phyloP scores from a whole-genome alignment of 2,113 vertebrate genomes.

The Halichoerus grypus region DNA sequence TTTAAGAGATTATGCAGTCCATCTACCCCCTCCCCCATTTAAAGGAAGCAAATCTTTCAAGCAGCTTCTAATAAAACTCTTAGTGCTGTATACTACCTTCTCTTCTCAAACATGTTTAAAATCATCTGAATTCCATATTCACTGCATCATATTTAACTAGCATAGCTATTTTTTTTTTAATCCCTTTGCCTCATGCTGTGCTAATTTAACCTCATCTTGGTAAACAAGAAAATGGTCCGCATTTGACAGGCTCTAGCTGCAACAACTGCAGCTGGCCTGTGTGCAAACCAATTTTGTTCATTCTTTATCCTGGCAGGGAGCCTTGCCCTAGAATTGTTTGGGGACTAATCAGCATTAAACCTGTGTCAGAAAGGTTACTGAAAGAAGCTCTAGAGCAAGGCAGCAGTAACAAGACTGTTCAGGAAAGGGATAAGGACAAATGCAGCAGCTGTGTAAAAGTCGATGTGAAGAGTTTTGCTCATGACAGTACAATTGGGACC shows the following conservation, averaged over 20 bases:
- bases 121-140: not conserved
- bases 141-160: not conserved
- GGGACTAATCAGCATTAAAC: constrained; percentile 84
- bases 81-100: not conserved
- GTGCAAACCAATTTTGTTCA: constrained; percentile 81
- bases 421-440: not conserved
- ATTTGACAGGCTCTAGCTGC: constrained; percentile 77
- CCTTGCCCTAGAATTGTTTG: constrained; percentile 79
- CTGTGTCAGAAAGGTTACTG: constrained; percentile 66
- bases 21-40: not conserved
- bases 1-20: not conserved
- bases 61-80: constrained; percentile 35
- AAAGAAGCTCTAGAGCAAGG: constrained; percentile 63
- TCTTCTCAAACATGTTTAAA: constrained; percentile 51
- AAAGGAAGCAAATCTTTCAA: constrained; percentile 1
- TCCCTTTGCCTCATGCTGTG: constrained; percentile 37
- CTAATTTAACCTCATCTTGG: constrained; percentile 64
- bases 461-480: not conserved
- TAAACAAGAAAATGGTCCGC: constrained; percentile 71
- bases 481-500: not conserved
- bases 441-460: not conserved
- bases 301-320: constrained; percentile 84
- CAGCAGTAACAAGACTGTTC: not conserved
- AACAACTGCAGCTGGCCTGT: constrained; percentile 83
- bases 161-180: not conserved